phyloP scores from a whole-genome alignment of 2,113 vertebrate genomes.

The Tautogolabrus adspersus region DNA sequence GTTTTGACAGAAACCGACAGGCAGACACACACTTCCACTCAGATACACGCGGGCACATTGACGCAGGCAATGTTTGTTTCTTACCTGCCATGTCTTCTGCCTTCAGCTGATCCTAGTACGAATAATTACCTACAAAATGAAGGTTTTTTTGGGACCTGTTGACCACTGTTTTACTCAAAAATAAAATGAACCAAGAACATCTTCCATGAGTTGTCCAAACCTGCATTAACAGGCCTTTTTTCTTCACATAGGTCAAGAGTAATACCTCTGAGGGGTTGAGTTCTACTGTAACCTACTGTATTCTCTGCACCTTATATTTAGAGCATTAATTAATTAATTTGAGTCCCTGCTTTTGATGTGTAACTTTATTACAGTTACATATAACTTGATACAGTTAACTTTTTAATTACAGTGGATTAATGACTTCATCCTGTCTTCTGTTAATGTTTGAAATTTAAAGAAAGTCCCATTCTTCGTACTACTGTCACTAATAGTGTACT shows the following conservation, averaged over 20 bases:
- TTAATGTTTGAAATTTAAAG: not conserved
- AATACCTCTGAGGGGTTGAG: conserved; percentile 6
- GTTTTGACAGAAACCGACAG: conserved; percentile 62
- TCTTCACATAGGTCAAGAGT: not conserved
- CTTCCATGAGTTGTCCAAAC: conserved; percentile 42
- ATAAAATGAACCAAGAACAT: conserved; percentile 16
- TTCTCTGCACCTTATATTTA: no score
- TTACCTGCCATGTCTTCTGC: conserved; percentile 32
- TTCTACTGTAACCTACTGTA: not conserved
- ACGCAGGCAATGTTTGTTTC: conserved; percentile 43
- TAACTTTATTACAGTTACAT: no score
- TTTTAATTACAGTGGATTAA: not conserved
- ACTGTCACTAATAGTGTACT: not conserved
- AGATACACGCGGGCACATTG: conserved; percentile 30
- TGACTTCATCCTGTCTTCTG: not conserved
- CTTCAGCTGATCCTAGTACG: conserved; percentile 37
- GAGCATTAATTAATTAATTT: no score
- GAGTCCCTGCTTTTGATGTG: no score
- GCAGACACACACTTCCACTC: conserved; percentile 34
- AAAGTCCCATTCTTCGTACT: not conserved
- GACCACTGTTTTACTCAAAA: conserved; percentile 40
- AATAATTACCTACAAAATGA: conserved; percentile 8
- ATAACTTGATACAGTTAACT: not conserved
- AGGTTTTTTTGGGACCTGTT: conserved; percentile 24
- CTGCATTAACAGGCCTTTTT: conserved; percentile 22